Conservation (phyloP, 2,797 vertebrate genomes). For the Myripristis jacobus region DNA sequence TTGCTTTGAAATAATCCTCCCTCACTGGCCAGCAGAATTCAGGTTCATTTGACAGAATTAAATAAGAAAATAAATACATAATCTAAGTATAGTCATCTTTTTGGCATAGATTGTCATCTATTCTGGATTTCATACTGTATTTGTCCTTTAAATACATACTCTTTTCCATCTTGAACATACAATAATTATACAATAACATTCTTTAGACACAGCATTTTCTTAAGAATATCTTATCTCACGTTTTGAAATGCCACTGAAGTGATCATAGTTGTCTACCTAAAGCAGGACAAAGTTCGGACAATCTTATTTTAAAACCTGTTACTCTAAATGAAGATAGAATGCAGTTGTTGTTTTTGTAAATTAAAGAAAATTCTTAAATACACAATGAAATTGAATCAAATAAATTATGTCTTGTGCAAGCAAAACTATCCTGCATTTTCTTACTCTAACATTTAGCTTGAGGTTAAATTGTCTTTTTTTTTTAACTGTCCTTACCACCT, state of each 20-base stretch:
- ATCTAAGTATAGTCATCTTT: slow-evolving; percentile 78
- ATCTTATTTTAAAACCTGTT: slow-evolving; percentile 50
- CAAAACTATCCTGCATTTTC: slow-evolving; percentile 50
- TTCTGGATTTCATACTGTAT: slow-evolving; percentile 57
- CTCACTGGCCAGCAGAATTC: slow-evolving; percentile 85
- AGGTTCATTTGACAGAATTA: slow-evolving; percentile 72
- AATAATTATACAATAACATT: slow-evolving; percentile 72
- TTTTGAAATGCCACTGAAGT: slow-evolving; percentile 54
- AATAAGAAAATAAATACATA: slow-evolving; percentile 85
- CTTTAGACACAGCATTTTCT: slow-evolving; percentile 59
- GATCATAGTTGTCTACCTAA: slow-evolving; percentile 55
- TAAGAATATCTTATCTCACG: slow-evolving; percentile 62
- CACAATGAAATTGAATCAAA: slow-evolving; percentile 63
- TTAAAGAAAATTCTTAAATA: slow-evolving; percentile 55
- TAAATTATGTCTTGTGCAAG: slow-evolving; percentile 53
- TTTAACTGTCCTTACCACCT: slow-evolving; percentile 58
- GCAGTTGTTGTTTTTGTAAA: slow-evolving; percentile 55
- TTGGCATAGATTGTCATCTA: slow-evolving; percentile 83
- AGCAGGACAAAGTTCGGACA: slow-evolving; percentile 57
- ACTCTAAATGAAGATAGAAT: slow-evolving; percentile 54
- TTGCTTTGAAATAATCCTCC: slow-evolving; percentile 69
- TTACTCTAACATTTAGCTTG: slow-evolving; percentile 59
- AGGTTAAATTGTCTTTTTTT: slow-evolving; percentile 19
- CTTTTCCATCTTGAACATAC: slow-evolving; percentile 65
- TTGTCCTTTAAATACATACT: slow-evolving; percentile 64